These are phyloP conservation scores for Centropristis striata DNA, from an alignment of 2,113 vertebrate species.

Conservation along the genomic window DNA sequence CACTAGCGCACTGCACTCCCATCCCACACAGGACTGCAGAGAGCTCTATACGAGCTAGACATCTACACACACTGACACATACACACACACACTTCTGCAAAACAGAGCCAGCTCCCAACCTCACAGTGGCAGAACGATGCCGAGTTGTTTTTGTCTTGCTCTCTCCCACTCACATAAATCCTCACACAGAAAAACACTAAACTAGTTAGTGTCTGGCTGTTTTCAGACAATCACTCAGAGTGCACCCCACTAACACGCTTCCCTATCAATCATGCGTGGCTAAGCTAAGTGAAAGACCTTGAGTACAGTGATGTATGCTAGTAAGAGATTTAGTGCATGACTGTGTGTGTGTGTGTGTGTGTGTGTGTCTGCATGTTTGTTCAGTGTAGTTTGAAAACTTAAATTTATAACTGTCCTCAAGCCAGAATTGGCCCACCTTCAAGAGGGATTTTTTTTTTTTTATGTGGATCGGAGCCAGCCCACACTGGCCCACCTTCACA, in stretches of 20 bases:
- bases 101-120: slow-evolving; percentile 34
- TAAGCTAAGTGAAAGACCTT: slow-evolving; percentile 35
- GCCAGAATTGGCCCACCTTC: slow-evolving; percentile 70
- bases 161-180: slow-evolving; percentile 52
- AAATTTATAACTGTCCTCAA: slow-evolving; percentile 57
- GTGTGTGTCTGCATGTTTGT: background rate
- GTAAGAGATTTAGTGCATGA: background rate
- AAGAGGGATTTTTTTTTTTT: slow-evolving; percentile 28
- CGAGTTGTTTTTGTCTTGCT: slow-evolving; percentile 31
- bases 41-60: slow-evolving; percentile 56
- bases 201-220: slow-evolving; percentile 43
- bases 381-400: slow-evolving; percentile 13
- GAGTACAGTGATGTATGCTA: slow-evolving; percentile 6
- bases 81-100: slow-evolving; percentile 23
- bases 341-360: background rate
- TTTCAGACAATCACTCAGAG: slow-evolving; percentile 67
- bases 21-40: slow-evolving; percentile 79
- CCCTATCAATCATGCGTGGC: slow-evolving; percentile 65
- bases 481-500: slow-evolving; percentile 53
- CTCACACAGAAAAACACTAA: slow-evolving; percentile 12
- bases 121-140: slow-evolving; percentile 6
- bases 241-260: slow-evolving; percentile 50
- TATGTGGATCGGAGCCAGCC: slow-evolving; percentile 42
- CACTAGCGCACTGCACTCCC: slow-evolving; percentile 69
- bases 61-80: slow-evolving; percentile 43